These are phyloP conservation scores for Liposcelis brunnea DNA, from an alignment of 2,888 invertebrate genomes.

Conservation along the genomic window DNA sequence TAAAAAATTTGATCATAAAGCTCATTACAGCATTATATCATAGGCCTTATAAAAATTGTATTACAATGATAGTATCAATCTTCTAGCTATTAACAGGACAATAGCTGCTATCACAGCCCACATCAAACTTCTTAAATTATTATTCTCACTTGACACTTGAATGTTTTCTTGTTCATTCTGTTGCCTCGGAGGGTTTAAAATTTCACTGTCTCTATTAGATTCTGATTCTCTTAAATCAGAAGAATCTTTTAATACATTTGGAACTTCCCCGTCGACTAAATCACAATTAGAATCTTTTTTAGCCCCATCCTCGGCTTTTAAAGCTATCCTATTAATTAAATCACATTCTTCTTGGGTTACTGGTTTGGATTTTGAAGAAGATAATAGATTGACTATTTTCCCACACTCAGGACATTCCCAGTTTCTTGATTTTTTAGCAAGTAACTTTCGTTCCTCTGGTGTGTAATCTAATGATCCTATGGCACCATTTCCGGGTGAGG, in stretches of 20 bases:
- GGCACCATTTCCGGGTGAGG: conserved; percentile 73
- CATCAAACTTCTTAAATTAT: conserved; percentile 17
- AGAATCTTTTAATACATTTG: conserved; percentile 4
- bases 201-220: conserved; percentile 14
- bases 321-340: conserved; percentile 33
- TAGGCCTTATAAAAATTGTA: no score
- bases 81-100: conserved; percentile 17
- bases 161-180: conserved; percentile 18
- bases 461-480: conserved; percentile 83
- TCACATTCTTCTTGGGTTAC: conserved; percentile 35
- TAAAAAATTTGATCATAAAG: no score
- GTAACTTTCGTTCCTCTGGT: conserved; percentile 57
- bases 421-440: conserved; percentile 55
- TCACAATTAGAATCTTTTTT: conserved; percentile 17
- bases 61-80: conserved; percentile 16
- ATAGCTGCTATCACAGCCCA: conserved; percentile 17
- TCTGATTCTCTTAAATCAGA: conserved; percentile 12
- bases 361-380: conserved; percentile 24
- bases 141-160: conserved; percentile 23
- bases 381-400: conserved; percentile 33
- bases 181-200: conserved; percentile 21
- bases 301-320: conserved; percentile 27
- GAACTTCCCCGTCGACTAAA: neutral
- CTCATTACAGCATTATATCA: no score
- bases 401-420: conserved; percentile 51